Evolutionary conservation across 2,797 vertebrate genomes (phyloP), one percentile per base, ranked within the genome.

Genomic region (Antennarius maculatus): DNA sequence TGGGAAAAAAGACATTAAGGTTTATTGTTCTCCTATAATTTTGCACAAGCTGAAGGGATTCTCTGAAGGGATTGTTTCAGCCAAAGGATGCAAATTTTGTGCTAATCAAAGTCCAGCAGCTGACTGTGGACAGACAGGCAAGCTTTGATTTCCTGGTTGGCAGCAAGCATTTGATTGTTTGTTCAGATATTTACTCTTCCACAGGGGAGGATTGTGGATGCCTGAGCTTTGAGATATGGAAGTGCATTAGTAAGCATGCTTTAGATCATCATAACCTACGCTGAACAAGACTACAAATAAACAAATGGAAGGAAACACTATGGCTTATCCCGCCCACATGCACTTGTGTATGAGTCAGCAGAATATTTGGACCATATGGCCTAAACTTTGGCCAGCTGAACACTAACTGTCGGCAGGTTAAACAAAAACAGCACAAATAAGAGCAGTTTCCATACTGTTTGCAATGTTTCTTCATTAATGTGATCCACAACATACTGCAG

Each of bases 281-380:
- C 67, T 63, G 66, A 74, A 50, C 29, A 28, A 55, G 43, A 76
- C 74, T 66, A 78, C 86, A 87, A 85, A 79, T 73, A 90, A 84
- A 86, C 74, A 82, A 77, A 82, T 74, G 66, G 51, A 79, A 72
- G 57, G 63, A 86, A 81, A 74, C 69, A 59, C 66, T 54, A 66
- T 76, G 76, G 62, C 82, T 83, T 69, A 43, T 67, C 69, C 85
- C 84, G 73, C 87, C 85, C 83, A 86, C 85, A 76, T 77, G 64
- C 77, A 79, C 69, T 80, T 67, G 72, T 53, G 29, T 74, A 81
- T 90, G 89, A 92, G 83, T 89, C 87, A 89, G 90, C 90, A 89
- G 68, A 90, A 91, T 84, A 83, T 68, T 55, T 18, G 55, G 62
- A 80, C 80, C 82, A 88, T 89, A 84, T 88, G 80, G 79, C 75